Percentiles rank a stretch among this genome's conserved stretches.
These are phyloP conservation scores for Lycorma delicatula DNA, from an alignment of 1,140 invertebrate species.

Conservation along the genomic window DNA sequence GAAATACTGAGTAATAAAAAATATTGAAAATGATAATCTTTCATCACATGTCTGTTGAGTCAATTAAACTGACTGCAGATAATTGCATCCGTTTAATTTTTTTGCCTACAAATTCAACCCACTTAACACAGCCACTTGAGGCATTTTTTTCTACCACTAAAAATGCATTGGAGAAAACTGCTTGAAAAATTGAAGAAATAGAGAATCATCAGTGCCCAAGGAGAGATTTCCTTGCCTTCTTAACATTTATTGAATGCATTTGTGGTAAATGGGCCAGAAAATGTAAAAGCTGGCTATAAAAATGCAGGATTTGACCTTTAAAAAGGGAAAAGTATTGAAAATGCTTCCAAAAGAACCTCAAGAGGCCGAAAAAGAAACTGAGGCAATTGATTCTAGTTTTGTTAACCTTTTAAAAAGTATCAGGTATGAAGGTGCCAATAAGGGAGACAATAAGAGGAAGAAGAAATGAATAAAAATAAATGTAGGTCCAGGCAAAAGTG, in stretches of 20 bases:
- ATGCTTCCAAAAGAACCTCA: constrained; percentile 4
- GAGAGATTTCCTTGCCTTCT: constrained; percentile 26
- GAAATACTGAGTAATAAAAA: constrained; percentile 6
- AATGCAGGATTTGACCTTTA: constrained; percentile 28
- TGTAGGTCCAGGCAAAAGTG: background rate
- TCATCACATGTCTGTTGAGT: constrained; percentile 33
- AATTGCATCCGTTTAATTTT: constrained; percentile 37
- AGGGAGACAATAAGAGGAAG: background rate
- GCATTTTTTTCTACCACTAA: constrained; percentile 35
- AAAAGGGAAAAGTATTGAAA: constrained; percentile 21
- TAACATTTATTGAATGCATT: constrained; percentile 24
- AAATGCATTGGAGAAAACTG: constrained; percentile 34
- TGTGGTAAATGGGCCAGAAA: constrained; percentile 19
- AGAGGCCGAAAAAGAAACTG: background rate
- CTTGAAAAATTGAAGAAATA: constrained; percentile 29
- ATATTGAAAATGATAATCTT: constrained; percentile 37
- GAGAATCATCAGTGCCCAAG: constrained; percentile 12
- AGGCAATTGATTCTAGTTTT: constrained; percentile 6
- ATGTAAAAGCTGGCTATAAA: constrained; percentile 26
- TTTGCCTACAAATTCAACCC: constrained; percentile 38
- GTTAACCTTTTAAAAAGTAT: constrained; percentile 4
- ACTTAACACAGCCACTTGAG: constrained; percentile 38
- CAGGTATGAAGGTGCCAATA: background rate
- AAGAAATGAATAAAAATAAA: constrained; percentile 10
- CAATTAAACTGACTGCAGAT: constrained; percentile 31